phyloP scores from a whole-genome alignment of 1,140 invertebrate genomes.

The Octopus bimaculoides region DNA sequence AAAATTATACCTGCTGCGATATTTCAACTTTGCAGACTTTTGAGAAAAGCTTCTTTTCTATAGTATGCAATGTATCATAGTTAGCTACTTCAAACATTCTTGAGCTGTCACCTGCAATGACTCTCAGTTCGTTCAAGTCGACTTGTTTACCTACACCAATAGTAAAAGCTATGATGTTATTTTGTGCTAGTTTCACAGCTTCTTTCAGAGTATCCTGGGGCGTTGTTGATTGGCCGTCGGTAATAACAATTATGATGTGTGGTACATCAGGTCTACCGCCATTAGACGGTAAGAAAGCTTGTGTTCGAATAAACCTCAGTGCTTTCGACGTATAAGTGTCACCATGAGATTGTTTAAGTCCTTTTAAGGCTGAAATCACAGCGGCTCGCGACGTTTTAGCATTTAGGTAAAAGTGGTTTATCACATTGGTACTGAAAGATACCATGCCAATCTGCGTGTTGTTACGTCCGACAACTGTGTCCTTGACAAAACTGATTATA shows the following conservation, averaged over 20 bases:
- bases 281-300: slow-evolving; percentile 20
- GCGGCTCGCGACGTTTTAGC: slow-evolving; percentile 8
- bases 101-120: slow-evolving; percentile 22
- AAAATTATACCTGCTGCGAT: no score
- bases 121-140: slow-evolving; percentile 21
- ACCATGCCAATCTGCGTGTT: slow-evolving; percentile 26
- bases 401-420: slow-evolving; percentile 28
- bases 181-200: slow-evolving; percentile 25
- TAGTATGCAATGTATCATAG: slow-evolving; percentile 19
- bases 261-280: slow-evolving; percentile 26
- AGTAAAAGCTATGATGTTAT: slow-evolving; percentile 22
- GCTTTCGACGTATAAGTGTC: slow-evolving; percentile 27
- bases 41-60: slow-evolving; percentile 20
- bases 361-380: slow-evolving; percentile 15
- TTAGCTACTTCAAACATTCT: slow-evolving; percentile 20
- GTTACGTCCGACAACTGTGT: slow-evolving; percentile 20
- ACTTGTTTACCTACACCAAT: slow-evolving; percentile 29
- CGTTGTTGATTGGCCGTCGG: slow-evolving; percentile 33
- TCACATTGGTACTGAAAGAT: slow-evolving; percentile 23
- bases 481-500: slow-evolving; percentile 20
- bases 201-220: slow-evolving; percentile 16
- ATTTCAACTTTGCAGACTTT: slow-evolving; percentile 22
- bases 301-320: slow-evolving; percentile 24
- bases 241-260: slow-evolving; percentile 29
- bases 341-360: slow-evolving; percentile 12